Base-by-base conservation (phyloP, 64 coral and sea anemone species). In the Trachythela sp. region DNA sequence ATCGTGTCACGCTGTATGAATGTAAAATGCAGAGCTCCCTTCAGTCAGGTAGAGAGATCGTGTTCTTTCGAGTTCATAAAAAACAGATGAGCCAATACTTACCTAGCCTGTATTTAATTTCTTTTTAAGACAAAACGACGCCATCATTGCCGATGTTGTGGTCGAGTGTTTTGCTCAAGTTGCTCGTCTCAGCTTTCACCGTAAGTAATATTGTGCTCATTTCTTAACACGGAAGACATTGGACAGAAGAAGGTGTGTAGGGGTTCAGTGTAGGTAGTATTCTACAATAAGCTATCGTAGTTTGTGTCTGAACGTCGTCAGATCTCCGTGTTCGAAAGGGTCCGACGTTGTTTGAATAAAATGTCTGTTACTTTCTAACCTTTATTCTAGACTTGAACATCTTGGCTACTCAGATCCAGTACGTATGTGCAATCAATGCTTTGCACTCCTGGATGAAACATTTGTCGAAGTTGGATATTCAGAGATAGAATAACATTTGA, bases 81-180 rank as follows among this genome's bases (percentile, higher is more conserved):
- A 20, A 39, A 48, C 26, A 31, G 0, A 48, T 30, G 40, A 11
- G 30, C 20, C 2, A n/a, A n/a, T 89, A 22, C 71, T 34, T 49
- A 68, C 59, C 20, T 68, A n/a, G 5, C 59, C n/a, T n/a, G n/a
- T n/a, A 68, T 37, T 24, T 2, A 64, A 1, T 89, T 89, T 77
- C n/a, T 85, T 77, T 18, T 37, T 2, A 29, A 98, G 95, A 94
- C 95, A 27, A 89, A 91, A 87, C 86, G 95, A 38, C 91, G 95
- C 1, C 95, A 98, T 89, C 95, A 98, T 60, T 98, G 95, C 48
- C 95, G 95, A 39, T 98, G 95, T 59, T 98, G 95, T 85, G 95
- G 95, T 33, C 93, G 95, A 13, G 95, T 98, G 30, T 98, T 98
- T 67, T 98, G 95, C 85, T 89, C 94, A 32, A 94, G 90, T 48